These are phyloP conservation scores for Poecilia wingei DNA, from an alignment of 2,797 vertebrate species.

Conservation along the genomic window DNA sequence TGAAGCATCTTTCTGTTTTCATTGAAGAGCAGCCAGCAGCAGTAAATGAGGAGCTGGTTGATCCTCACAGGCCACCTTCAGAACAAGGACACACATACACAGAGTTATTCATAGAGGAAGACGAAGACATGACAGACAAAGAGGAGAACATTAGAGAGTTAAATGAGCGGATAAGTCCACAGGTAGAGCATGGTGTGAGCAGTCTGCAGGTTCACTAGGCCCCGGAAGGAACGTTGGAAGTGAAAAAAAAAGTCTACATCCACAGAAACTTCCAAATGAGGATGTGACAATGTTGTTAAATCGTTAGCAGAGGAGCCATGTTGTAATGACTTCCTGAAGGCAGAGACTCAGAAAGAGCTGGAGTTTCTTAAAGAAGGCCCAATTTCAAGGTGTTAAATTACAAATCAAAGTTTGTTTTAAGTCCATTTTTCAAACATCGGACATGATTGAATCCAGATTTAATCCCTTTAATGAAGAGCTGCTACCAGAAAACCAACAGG, in stretches of 20 bases:
- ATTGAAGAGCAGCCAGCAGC: slow-evolving; percentile 54
- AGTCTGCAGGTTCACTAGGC: slow-evolving; percentile 9
- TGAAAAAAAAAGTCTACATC: neutral
- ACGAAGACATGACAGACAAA: slow-evolving; percentile 72
- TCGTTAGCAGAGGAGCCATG: too few species aligned
- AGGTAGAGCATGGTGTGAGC: slow-evolving; percentile 84
- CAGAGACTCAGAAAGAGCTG: too few species aligned
- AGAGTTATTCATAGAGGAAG: slow-evolving; percentile 90
- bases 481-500: neutral
- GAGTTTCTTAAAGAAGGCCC: too few species aligned
- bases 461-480: neutral
- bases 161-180: slow-evolving; percentile 72
- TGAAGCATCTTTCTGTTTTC: slow-evolving; percentile 47
- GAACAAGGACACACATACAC: slow-evolving; percentile 68
- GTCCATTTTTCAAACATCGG: too few species aligned
- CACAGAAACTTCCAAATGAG: neutral
- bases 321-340: too few species aligned
- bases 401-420: too few species aligned
- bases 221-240: slow-evolving; percentile 39
- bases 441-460: neutral
- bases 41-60: slow-evolving; percentile 45
- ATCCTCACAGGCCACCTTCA: slow-evolving; percentile 50
- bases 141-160: slow-evolving; percentile 55
- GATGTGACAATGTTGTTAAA: neutral
- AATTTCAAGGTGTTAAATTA: too few species aligned